These are phyloP conservation scores for Sinotaia quadrata DNA, from an alignment of 2,888 invertebrate genomes.

Conservation along the genomic window DNA sequence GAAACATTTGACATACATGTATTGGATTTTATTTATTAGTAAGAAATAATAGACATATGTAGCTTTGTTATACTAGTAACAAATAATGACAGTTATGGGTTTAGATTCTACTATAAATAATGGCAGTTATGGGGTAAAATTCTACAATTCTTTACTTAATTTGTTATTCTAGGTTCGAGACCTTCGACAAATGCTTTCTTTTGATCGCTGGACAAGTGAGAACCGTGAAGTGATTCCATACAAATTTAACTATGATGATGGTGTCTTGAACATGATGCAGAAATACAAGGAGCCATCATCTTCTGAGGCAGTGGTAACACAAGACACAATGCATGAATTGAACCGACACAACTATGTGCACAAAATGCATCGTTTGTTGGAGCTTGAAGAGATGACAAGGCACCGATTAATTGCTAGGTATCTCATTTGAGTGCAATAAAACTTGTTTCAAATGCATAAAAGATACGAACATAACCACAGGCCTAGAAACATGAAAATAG, in stretches of 20 bases:
- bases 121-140: neutral
- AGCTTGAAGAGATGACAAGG: constrained; percentile 66
- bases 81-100: neutral
- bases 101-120: neutral
- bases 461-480: too few relatives aligned
- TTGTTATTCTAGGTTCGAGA: constrained; percentile 44
- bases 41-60: neutral
- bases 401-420: constrained; percentile 66
- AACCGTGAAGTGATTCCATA: constrained; percentile 59
- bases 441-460: too few relatives aligned
- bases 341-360: constrained; percentile 68
- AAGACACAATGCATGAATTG: constrained; percentile 59
- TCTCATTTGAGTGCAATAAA: too few relatives aligned
- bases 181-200: constrained; percentile 58
- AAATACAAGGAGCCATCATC: constrained; percentile 61
- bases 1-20: too few relatives aligned
- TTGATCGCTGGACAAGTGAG: constrained; percentile 66
- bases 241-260: constrained; percentile 39
- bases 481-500: too few relatives aligned
- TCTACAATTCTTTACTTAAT: neutral
- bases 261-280: constrained; percentile 19
- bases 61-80: neutral
- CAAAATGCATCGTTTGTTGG: constrained; percentile 68
- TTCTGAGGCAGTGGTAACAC: constrained; percentile 59
- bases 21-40: too few relatives aligned